Conservation (phyloP, 1,140 invertebrate species). For the Harpegnathos saltator region DNA sequence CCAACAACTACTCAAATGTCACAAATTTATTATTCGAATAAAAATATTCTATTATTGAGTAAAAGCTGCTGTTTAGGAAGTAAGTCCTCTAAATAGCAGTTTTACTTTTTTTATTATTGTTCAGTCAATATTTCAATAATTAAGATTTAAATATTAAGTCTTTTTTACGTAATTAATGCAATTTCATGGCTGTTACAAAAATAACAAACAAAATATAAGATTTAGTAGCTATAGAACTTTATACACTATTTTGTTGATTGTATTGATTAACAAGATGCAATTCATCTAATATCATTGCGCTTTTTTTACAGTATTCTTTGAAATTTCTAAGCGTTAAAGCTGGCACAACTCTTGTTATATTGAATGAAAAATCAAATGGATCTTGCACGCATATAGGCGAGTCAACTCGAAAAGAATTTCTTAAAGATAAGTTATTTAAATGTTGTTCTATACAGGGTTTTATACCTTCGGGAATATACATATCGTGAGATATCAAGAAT, state of each 20-base stretch:
- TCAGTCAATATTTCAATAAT: too few species aligned
- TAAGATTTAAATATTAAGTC: too few species aligned
- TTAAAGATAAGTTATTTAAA: too few species aligned
- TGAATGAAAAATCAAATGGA: slow-evolving; percentile 85
- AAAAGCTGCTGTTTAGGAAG: too few species aligned
- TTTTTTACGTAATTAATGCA: too few species aligned
- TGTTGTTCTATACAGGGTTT: slow-evolving; percentile 35
- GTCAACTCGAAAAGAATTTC: slow-evolving; percentile 76
- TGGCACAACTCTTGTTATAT: slow-evolving; percentile 80
- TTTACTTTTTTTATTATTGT: too few species aligned
- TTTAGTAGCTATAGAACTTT: neutral
- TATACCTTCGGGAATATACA: slow-evolving; percentile 63
- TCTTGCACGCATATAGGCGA: slow-evolving; percentile 85
- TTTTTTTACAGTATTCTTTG: slow-evolving; percentile 66
- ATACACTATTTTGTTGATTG: neutral
- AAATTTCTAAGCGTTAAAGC: slow-evolving; percentile 65
- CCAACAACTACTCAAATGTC: too few species aligned
- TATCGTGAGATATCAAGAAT: slow-evolving; percentile 62
- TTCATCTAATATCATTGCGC: slow-evolving; percentile 14
- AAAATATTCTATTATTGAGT: too few species aligned
- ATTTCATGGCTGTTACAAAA: too few species aligned
- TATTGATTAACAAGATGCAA: neutral
- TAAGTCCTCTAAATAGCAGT: too few species aligned
- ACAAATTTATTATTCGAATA: too few species aligned
- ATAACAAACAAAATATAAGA: too few species aligned